These are phyloP conservation scores for Morone saxatilis DNA, from an alignment of 2,113 vertebrate species.

Conservation along the genomic window DNA sequence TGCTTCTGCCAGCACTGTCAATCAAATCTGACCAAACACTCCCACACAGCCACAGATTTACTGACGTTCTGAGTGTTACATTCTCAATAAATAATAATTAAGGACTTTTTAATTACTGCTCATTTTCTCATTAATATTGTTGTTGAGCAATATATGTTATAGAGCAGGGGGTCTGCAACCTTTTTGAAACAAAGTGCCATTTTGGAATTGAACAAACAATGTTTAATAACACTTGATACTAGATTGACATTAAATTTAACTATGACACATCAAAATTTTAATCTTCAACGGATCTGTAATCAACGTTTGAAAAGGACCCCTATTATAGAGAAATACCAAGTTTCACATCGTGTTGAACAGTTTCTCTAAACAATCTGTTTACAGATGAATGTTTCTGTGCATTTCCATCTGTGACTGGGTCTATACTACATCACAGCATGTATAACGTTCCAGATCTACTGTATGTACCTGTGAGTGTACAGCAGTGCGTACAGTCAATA, in stretches of 20 bases:
- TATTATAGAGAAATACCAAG: background rate
- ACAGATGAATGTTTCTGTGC: background rate
- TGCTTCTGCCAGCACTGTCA: background rate
- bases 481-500: background rate
- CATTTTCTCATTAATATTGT: too few relatives aligned
- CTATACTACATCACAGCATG: background rate
- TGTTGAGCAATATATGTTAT: too few relatives aligned
- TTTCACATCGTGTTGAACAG: too few relatives aligned
- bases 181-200: too few relatives aligned
- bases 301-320: too few relatives aligned
- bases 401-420: background rate
- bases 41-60: background rate
- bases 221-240: too few relatives aligned
- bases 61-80: background rate
- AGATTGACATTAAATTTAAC: too few relatives aligned
- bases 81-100: background rate
- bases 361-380: background rate
- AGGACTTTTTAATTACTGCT: background rate
- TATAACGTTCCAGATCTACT: background rate
- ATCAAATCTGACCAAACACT: conserved; percentile 19
- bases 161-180: background rate
- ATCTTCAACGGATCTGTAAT: too few relatives aligned
- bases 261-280: too few relatives aligned
- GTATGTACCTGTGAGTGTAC: background rate
- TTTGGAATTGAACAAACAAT: too few relatives aligned